phyloP scores from a whole-genome alignment of 2,888 invertebrate species.

The Chironomus riparius region DNA sequence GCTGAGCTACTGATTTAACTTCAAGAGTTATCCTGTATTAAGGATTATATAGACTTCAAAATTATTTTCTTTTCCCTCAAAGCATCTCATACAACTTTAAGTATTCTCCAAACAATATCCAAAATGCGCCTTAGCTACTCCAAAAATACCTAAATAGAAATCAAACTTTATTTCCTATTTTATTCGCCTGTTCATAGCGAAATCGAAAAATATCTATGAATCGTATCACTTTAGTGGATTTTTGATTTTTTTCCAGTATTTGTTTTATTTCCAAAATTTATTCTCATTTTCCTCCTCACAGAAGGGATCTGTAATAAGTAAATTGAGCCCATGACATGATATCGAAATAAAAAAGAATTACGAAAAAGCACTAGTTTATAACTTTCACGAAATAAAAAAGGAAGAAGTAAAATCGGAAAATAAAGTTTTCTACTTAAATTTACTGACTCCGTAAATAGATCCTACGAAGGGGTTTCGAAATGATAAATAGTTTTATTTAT shows the following conservation, averaged over 20 bases:
- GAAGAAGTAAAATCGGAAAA: not conserved
- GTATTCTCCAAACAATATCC: too few species aligned
- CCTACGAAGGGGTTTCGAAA: not conserved
- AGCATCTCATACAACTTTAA: too few species aligned
- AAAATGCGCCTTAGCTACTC: not conserved
- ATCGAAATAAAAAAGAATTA: not conserved
- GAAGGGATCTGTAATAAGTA: not conserved
- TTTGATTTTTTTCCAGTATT: not conserved
- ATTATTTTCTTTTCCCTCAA: too few species aligned
- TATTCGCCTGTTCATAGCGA: too few species aligned
- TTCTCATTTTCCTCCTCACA: too few species aligned
- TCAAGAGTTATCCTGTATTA: too few species aligned
- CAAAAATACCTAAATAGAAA: too few species aligned
- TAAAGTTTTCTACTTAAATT: not conserved
- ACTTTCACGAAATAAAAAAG: not conserved
- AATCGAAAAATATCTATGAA: too few species aligned
- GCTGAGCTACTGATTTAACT: not conserved
- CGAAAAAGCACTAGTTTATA: not conserved
- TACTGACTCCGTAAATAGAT: not conserved
- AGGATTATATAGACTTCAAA: too few species aligned
- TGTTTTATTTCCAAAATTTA: too few species aligned
- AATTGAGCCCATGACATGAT: not conserved
- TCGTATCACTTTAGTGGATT: too few species aligned
- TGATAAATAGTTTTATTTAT: slow-evolving; percentile 28
- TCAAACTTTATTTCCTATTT: too few species aligned